phyloP scores from a whole-genome alignment of 2,113 vertebrate species.

The Psephotus haematonotus region DNA sequence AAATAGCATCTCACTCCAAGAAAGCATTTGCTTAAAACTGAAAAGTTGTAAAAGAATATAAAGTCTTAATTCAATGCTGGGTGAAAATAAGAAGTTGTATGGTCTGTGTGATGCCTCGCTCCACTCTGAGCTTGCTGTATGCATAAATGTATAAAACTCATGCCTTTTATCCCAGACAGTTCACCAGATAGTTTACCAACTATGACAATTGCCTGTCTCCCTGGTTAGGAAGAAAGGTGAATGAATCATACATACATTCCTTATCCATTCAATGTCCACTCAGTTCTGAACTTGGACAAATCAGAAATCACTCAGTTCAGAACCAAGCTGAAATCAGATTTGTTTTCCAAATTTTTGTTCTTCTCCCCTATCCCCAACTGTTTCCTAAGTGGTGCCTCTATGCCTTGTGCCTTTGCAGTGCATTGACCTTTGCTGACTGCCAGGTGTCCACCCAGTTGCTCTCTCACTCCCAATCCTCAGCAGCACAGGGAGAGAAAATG shows the following conservation, averaged over 20 bases:
- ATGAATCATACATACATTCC: rapidly evolving
- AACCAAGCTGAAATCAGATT: background rate
- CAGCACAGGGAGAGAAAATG: background rate
- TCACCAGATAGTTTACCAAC: background rate
- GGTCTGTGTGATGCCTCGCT: background rate
- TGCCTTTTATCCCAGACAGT: background rate
- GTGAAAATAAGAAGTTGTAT: background rate
- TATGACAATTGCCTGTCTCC: background rate
- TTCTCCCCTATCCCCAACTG: background rate
- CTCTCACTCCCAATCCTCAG: background rate
- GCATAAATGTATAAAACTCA: background rate
- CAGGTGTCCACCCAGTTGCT: background rate
- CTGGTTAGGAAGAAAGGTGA: background rate
- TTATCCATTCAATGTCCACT: background rate
- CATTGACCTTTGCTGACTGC: background rate
- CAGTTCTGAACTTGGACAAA: background rate
- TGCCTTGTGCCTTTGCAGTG: background rate
- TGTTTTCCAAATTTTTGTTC: background rate
- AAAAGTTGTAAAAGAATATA: background rate
- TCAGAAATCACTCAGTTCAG: background rate
- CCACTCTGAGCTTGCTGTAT: background rate
- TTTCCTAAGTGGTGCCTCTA: background rate
- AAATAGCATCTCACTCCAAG: background rate
- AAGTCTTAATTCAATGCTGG: background rate
- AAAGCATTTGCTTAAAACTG: background rate